Conservation (phyloP, 2,888 invertebrate species). For the Campaea margaritaria region DNA sequence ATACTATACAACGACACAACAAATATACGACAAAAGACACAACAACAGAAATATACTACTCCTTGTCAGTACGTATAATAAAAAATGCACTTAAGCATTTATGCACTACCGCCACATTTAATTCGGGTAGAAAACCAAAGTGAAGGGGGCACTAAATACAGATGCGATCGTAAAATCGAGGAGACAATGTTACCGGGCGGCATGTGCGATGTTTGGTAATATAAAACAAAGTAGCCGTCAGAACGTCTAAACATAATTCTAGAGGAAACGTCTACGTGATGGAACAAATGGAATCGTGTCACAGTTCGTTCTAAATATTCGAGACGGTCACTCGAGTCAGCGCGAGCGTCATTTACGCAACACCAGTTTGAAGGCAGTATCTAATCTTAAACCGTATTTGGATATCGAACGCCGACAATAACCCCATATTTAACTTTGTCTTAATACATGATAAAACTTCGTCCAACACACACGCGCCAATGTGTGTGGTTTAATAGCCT, state of each 20-base stretch:
- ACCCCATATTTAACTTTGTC: no score
- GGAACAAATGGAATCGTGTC: constrained; percentile 65
- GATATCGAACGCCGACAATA: background rate
- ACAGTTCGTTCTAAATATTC: constrained; percentile 61
- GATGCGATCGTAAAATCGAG: constrained; percentile 49
- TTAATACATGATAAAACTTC: no score
- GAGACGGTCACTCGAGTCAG: constrained; percentile 51
- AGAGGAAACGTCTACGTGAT: constrained; percentile 58
- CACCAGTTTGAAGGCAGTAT: constrained; percentile 20
- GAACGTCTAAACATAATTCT: constrained; percentile 54
- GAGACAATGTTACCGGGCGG: constrained; percentile 50
- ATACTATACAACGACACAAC: no score
- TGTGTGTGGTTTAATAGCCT: no score
- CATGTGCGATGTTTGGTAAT: constrained; percentile 37
- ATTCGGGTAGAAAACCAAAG: constrained; percentile 35
- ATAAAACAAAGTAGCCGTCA: constrained; percentile 51
- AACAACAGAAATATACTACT: background rate
- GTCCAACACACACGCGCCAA: no score
- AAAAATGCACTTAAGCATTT: constrained; percentile 22
- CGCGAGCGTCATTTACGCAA: constrained; percentile 47
- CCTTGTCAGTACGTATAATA: background rate
- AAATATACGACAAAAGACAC: background rate
- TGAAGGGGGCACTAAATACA: constrained; percentile 42
- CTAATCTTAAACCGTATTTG: constrained; percentile 10
- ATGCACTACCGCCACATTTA: constrained; percentile 10